Conservation (phyloP, 2,113 vertebrate species). For the Tautogolabrus adspersus region DNA sequence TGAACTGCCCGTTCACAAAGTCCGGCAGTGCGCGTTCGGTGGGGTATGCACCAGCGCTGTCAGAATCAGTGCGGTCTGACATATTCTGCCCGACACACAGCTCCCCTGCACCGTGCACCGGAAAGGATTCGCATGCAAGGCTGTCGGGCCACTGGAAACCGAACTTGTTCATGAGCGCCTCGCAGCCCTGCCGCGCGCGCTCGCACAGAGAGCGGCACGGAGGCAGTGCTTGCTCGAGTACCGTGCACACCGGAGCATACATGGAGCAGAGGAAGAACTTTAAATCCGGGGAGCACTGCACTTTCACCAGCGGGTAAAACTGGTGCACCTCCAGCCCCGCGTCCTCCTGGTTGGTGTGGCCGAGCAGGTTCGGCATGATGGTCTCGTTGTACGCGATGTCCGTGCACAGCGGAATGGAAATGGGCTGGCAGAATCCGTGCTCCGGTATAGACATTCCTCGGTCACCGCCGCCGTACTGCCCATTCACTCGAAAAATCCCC, state of each 20-base stretch:
- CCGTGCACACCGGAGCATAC: constrained; percentile 92
- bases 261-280: constrained; percentile 94
- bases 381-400: constrained; percentile 94
- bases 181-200: constrained; percentile 90
- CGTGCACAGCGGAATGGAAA: constrained; percentile 92
- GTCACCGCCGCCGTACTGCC: constrained; percentile 85
- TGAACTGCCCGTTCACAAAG: constrained; percentile 79
- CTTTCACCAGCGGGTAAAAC: constrained; percentile 92
- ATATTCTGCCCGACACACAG: constrained; percentile 95
- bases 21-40: constrained; percentile 48
- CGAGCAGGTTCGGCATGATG: constrained; percentile 92
- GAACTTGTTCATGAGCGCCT: constrained; percentile 95
- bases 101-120: constrained; percentile 92
- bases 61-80: constrained; percentile 86
- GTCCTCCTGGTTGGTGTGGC: constrained; percentile 92
- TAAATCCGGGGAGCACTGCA: constrained; percentile 90
- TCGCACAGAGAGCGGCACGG: constrained; percentile 93
- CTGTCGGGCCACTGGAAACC: constrained; percentile 95
- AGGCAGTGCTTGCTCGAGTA: constrained; percentile 90
- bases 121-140: constrained; percentile 90
- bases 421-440: constrained; percentile 92
- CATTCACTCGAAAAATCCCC: constrained; percentile 71
- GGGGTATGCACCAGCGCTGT: constrained; percentile 68
- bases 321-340: constrained; percentile 92
- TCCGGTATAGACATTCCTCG: constrained; percentile 91